Percentiles rank a stretch among this genome's conserved stretches.
Conservation (phyloP, 2,113 vertebrate genomes). For the Dasyornis broadbenti region DNA sequence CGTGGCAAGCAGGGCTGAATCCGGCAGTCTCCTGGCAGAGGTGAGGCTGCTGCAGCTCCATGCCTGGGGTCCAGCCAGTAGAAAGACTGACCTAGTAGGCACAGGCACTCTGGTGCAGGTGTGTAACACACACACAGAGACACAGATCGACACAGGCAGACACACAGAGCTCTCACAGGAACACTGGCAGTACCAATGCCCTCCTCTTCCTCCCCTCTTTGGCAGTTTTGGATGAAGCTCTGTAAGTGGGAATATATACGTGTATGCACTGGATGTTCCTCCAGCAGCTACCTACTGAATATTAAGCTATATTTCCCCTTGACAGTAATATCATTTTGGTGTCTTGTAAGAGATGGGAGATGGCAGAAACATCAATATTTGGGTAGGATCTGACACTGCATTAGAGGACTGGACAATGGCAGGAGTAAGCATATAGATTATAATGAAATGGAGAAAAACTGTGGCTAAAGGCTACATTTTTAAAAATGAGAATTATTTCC, state of each 20-base stretch:
- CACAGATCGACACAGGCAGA: neutral
- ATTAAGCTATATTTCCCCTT: neutral
- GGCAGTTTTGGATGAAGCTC: neutral
- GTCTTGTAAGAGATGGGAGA: neutral
- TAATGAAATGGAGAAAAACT: neutral
- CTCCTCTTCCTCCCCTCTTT: neutral
- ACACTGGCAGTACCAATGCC: neutral
- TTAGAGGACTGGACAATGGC: neutral
- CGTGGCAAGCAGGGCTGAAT: neutral
- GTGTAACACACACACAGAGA: accelerated
- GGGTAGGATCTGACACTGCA: neutral
- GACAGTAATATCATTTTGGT: neutral
- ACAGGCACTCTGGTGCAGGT: accelerated
- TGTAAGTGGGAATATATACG: neutral
- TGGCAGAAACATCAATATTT: neutral
- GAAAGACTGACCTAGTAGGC: neutral
- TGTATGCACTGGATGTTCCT: neutral
- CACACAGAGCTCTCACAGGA: neutral
- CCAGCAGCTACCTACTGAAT: neutral
- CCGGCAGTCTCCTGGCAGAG: neutral
- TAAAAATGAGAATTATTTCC: neutral
- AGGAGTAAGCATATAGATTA: neutral
- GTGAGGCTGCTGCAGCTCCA: neutral
- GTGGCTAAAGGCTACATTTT: neutral
- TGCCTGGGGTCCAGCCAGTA: accelerated